phyloP scores from a whole-genome alignment of 2,888 invertebrate species.

The Syrphus vitripennis region DNA sequence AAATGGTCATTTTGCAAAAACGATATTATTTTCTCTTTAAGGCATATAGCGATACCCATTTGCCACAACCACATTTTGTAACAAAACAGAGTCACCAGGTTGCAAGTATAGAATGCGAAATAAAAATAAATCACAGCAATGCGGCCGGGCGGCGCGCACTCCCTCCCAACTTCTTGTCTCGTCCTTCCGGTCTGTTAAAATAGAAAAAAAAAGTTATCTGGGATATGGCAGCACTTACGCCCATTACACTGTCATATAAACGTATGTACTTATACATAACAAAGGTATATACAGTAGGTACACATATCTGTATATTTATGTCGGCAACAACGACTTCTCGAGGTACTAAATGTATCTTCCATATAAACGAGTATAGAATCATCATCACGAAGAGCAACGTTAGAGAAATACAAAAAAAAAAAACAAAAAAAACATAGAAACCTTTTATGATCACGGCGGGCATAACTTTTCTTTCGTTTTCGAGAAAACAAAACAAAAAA shows the following conservation, averaged over 20 bases:
- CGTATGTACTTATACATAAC: slow-evolving; percentile 49
- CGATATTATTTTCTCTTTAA: slow-evolving; percentile 28
- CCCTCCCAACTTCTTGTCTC: slow-evolving; percentile 53
- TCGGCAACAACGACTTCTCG: slow-evolving; percentile 7
- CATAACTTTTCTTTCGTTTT: slow-evolving; percentile 55
- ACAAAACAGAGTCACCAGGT: not conserved
- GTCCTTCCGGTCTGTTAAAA: slow-evolving; percentile 35
- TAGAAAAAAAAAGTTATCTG: slow-evolving; percentile 51
- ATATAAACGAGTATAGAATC: not conserved
- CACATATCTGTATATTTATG: slow-evolving; percentile 25
- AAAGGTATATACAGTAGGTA: not conserved
- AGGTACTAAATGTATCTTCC: slow-evolving; percentile 6
- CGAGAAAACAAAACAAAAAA: no score
- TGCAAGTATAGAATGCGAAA: slow-evolving; percentile 10
- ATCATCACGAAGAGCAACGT: slow-evolving; percentile 19
- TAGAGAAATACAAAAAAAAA: not conserved
- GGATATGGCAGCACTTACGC: slow-evolving; percentile 53
- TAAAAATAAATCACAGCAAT: slow-evolving; percentile 72
- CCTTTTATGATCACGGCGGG: slow-evolving; percentile 56
- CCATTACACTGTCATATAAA: slow-evolving; percentile 41
- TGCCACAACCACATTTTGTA: not conserved
- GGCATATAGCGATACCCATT: not conserved
- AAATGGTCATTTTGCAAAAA: slow-evolving; percentile 3
- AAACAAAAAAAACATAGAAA: slow-evolving; percentile 28
- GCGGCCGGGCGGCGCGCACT: slow-evolving; percentile 63